Base-by-base conservation (phyloP, 2,888 invertebrate genomes). In the Epirrhoe tristata region DNA sequence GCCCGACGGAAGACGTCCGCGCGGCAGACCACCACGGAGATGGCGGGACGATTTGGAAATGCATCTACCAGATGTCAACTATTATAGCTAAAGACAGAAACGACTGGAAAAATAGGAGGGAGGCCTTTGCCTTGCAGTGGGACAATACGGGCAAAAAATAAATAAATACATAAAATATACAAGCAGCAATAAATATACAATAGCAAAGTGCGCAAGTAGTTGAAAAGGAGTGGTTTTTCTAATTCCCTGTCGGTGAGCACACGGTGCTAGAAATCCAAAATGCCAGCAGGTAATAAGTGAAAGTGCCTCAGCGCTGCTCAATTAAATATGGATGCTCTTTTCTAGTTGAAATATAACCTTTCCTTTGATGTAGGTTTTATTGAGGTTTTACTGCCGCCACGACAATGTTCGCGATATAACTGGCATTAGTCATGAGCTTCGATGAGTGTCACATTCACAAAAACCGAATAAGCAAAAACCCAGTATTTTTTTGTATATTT, bases 281-380 rank as follows among this genome's bases (percentile, higher is more conserved):
- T n/a, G n/a, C n/a, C n/a, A 74, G 72, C 78, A 77, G 75, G 80
- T 82, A 86, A 85, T 87, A 86, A 85, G 81, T 71, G 77, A 80
- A 83, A 86, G 86, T 84, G 82, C 76, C 77, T 74, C 71, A 64
- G 70, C 74, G 75, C 77, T 58, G 74, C 72, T 74, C 79, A 81
- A 84, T 86, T 82, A 85, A 87, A 86, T 84, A 86, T 85, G 77
- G 72, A 81, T 77, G 60, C 62, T 65, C 75, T 74, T 74, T 77
- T 74, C 73, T 80, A 74, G 75, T 78, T 79, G 79, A 78, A 78
- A 82, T 80, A 81, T 82, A 82, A 84, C 77, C 78, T 77, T 74
- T 74, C 70, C 74, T 79, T 74, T 79, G 79, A 80, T 80, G 79
- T 76, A 74, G 74, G 73, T 81, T 85, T 85, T 85, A 85, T 82